Base-by-base conservation (phyloP, 1,140 invertebrate genomes). In the Spodoptera frugiperda region DNA sequence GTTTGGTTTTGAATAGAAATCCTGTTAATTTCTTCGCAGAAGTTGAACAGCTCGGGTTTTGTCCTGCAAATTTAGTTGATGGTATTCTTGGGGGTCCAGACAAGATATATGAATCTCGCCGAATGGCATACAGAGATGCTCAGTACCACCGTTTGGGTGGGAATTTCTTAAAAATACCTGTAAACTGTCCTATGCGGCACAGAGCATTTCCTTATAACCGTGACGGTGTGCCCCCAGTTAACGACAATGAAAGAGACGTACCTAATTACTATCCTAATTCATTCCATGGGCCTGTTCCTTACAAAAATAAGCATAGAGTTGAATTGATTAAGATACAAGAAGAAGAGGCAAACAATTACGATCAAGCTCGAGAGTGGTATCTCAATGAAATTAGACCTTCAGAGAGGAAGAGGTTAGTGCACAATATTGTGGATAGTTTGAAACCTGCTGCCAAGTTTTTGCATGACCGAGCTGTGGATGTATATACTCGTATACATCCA, bases 191-290 rank as follows among this genome's bases (percentile, higher is more conserved):
- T 0, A 97, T 97, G 80, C 95, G 95, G 77, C 94, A 95, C 63
- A 85, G 84, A 78, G 85, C 91, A 4, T 91, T 93, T 51, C 98
- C 98, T 87, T 98, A 97, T 87, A 97, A 98, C 89, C 95, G 98
- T n/a, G 98, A 99, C 92, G 98, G 98, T 8, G 91, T 94, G 15
- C 96, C 96, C n/a, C 95, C 95, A 12, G 87, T 95, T 12, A 94
- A 95, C 83, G 94, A 95, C 57, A 96, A 96, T 83, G 95, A 96
- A 94, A 96, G 94, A 82, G 97, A 97, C 63, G 97, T 97, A 11
- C 98, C 98, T 2, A 99, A 99, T 93, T 99, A 99, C 89, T 98
- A 96, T 94, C 99, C 99, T 0, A 99, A 99, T 92, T 98, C 98
- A 77, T 99, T 99, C 89, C 93, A 94, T 75, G 98, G 98, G 0